Percentiles rank a stretch among this genome's conserved stretches.
Conservation (phyloP, 1,140 invertebrate species). For the Grapholita molesta region DNA sequence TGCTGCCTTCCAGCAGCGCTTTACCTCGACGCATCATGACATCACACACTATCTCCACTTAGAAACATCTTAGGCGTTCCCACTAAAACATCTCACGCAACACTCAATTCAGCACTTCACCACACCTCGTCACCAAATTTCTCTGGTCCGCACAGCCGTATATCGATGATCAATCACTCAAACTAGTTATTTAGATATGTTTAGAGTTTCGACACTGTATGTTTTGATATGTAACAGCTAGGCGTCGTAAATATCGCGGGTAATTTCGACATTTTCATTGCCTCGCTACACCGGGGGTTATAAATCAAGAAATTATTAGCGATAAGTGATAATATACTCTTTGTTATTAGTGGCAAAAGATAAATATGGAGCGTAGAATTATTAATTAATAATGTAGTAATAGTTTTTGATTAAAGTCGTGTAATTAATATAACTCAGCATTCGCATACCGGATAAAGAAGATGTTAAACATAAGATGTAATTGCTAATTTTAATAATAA, state of each 20-base stretch:
- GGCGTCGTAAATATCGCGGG: slow-evolving; percentile 42
- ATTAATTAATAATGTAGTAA: neutral
- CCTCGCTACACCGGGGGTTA: slow-evolving; percentile 33
- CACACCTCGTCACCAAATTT: neutral
- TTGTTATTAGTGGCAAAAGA: neutral
- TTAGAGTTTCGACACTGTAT: slow-evolving; percentile 38
- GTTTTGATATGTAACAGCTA: slow-evolving; percentile 56
- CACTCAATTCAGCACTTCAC: slow-evolving; percentile 18
- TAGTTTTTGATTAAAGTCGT: neutral
- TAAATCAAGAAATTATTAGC: slow-evolving; percentile 38
- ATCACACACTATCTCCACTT: slow-evolving; percentile 61
- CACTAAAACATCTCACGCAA: slow-evolving; percentile 21
- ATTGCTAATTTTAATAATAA: no score
- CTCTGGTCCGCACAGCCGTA: slow-evolving; percentile 1
- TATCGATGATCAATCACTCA: slow-evolving; percentile 19
- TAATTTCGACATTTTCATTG: slow-evolving; percentile 44
- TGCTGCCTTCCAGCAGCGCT: slow-evolving; percentile 66
- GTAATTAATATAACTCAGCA: neutral
- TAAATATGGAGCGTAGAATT: slow-evolving; percentile 13
- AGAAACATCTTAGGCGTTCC: slow-evolving; percentile 18
- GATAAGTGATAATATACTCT: slow-evolving; percentile 1
- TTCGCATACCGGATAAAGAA: neutral
- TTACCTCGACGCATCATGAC: slow-evolving; percentile 69
- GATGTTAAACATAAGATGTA: neutral
- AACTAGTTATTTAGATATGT: slow-evolving; percentile 38